Conservation (phyloP, 2,797 vertebrate species). For the Avahi laniger region DNA sequence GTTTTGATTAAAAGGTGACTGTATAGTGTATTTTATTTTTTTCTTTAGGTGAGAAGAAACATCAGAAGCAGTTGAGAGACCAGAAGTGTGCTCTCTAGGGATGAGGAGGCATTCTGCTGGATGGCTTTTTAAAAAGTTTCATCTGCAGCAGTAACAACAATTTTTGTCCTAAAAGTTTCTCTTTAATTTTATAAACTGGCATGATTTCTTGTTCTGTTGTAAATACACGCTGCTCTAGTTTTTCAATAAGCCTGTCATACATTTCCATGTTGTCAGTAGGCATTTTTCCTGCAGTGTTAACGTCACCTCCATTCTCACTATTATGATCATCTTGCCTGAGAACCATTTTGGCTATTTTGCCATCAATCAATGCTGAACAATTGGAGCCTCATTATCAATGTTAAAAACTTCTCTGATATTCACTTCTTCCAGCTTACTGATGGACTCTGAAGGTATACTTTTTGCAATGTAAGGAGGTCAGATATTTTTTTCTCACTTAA, state of each 20-base stretch:
- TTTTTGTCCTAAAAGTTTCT: background rate
- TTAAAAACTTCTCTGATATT: background rate
- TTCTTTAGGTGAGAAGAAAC: background rate
- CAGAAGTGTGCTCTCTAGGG: background rate
- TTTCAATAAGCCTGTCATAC: background rate
- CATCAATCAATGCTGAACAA: background rate
- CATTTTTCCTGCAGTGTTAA: background rate
- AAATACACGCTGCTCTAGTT: background rate
- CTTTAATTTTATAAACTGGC: background rate
- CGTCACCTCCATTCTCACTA: background rate
- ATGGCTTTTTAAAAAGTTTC: background rate
- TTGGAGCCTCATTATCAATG: background rate
- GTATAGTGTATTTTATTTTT: background rate
- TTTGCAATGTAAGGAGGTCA: background rate
- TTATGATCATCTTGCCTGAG: background rate
- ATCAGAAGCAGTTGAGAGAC: background rate
- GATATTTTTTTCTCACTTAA: background rate
- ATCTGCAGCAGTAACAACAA: background rate
- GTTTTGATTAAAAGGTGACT: background rate
- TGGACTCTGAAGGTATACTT: too few relatives aligned
- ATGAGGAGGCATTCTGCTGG: background rate
- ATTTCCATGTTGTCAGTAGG: background rate
- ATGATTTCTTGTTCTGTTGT: background rate
- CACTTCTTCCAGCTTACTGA: background rate
- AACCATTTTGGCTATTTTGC: background rate